These are phyloP conservation scores for Leucophora obtusa DNA, from an alignment of 2,888 invertebrate species.

Conservation along the genomic window DNA sequence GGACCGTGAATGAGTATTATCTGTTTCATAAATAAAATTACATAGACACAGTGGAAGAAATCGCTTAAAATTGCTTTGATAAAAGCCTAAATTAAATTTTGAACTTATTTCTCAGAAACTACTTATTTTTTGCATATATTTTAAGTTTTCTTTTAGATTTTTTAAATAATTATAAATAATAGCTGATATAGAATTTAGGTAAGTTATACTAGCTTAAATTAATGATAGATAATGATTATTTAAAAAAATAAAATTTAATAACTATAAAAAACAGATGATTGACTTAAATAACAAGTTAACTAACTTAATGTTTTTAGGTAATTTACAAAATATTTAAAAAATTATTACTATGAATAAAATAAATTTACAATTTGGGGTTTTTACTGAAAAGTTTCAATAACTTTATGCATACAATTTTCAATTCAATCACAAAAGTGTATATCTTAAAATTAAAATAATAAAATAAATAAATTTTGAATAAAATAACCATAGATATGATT, in stretches of 20 bases:
- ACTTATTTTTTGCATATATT: neutral
- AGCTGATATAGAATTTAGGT: neutral
- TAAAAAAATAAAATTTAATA: neutral
- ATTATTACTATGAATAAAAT: neutral
- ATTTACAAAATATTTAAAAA: conserved; percentile 2
- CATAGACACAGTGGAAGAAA: no score
- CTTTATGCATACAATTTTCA: conserved; percentile 52
- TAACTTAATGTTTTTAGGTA: neutral
- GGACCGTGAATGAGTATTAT: no score
- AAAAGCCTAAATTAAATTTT: neutral
- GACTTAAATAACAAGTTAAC: conserved; percentile 2
- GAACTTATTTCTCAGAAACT: neutral
- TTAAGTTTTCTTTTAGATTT: neutral
- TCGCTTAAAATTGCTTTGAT: no score
- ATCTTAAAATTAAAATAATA: conserved; percentile 21
- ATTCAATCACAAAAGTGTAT: conserved; percentile 42
- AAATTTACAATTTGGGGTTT: no score
- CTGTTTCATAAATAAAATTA: no score
- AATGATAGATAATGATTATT: neutral
- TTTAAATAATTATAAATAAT: neutral
- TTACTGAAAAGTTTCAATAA: conserved; percentile 24
- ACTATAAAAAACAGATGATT: neutral
- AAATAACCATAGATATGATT: conserved; percentile 24
- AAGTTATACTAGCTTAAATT: neutral
- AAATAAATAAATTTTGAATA: conserved; percentile 1